Conservation (phyloP, 2,797 vertebrate genomes). For the Carcharodon carcharias region DNA sequence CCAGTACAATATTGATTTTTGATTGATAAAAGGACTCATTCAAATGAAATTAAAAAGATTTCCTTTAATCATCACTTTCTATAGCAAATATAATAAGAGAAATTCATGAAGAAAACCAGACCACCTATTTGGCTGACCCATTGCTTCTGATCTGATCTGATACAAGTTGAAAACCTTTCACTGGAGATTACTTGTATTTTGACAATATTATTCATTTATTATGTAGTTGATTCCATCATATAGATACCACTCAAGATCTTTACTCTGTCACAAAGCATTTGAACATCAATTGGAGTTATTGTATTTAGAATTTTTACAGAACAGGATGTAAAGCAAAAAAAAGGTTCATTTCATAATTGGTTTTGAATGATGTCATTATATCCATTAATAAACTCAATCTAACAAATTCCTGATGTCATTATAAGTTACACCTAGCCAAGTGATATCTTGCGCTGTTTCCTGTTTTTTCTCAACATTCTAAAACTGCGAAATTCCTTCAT, state of each 20-base stretch:
- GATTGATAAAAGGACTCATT: background rate
- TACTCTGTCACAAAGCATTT: background rate
- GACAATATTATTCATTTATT: background rate
- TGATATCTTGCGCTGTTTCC: background rate
- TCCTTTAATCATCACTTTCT: slow-evolving; percentile 6
- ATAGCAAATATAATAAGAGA: background rate
- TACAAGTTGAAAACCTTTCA: background rate
- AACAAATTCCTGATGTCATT: background rate
- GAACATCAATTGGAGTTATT: background rate
- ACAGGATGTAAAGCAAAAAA: background rate
- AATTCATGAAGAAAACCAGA: background rate
- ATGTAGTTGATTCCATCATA: background rate
- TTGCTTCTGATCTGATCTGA: background rate
- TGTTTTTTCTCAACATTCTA: background rate
- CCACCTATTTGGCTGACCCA: background rate
- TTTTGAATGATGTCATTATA: background rate
- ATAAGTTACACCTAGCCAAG: background rate
- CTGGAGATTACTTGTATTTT: background rate
- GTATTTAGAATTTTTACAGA: background rate
- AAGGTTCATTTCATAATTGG: background rate
- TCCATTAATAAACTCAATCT: background rate
- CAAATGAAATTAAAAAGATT: background rate
- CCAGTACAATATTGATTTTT: background rate
- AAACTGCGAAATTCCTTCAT: background rate
- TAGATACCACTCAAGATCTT: background rate